Evolutionary conservation across 1,140 invertebrate species (phyloP).

Genomic region (Xylocopa sonorina): DNA sequence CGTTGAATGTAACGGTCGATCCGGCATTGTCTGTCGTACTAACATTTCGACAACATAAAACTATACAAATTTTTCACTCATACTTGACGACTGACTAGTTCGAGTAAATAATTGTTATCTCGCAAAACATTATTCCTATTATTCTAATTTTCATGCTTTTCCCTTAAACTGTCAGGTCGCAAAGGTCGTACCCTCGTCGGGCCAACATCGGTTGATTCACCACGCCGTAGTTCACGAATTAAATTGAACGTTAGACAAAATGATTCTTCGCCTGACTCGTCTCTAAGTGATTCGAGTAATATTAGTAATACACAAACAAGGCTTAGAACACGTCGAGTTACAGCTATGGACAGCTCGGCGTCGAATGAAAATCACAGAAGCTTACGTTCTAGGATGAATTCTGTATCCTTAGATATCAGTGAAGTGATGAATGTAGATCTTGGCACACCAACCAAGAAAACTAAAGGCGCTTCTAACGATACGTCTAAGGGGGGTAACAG

Average conservation of each 20-base stretch:
- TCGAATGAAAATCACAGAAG: conserved; percentile 40
- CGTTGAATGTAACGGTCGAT: conserved; percentile 44
- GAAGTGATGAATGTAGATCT: conserved; percentile 55
- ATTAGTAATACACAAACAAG: conserved; percentile 19
- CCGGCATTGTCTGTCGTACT: background rate
- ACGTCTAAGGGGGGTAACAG: conserved; percentile 44
- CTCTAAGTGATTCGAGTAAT: conserved; percentile 46
- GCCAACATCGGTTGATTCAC: conserved; percentile 56
- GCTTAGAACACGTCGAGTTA: conserved; percentile 43
- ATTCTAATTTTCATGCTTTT: conserved; percentile 3
- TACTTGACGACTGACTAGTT: background rate
- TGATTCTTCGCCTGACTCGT: conserved; percentile 62
- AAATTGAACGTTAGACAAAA: conserved; percentile 35
- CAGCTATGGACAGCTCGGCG: conserved; percentile 40
- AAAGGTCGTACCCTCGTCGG: conserved; percentile 20
- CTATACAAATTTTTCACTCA: background rate
- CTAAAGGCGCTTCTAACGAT: background rate
- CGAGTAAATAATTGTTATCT: background rate
- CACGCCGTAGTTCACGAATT: conserved; percentile 68
- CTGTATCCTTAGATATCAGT: conserved; percentile 63
- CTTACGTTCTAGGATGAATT: conserved; percentile 62
- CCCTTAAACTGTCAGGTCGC: conserved; percentile 38
- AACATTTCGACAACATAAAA: background rate
- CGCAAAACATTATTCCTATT: background rate
- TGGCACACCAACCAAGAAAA: conserved; percentile 46